These are phyloP conservation scores for Polyergus mexicanus DNA, from an alignment of 1,140 invertebrate genomes.

Conservation along the genomic window DNA sequence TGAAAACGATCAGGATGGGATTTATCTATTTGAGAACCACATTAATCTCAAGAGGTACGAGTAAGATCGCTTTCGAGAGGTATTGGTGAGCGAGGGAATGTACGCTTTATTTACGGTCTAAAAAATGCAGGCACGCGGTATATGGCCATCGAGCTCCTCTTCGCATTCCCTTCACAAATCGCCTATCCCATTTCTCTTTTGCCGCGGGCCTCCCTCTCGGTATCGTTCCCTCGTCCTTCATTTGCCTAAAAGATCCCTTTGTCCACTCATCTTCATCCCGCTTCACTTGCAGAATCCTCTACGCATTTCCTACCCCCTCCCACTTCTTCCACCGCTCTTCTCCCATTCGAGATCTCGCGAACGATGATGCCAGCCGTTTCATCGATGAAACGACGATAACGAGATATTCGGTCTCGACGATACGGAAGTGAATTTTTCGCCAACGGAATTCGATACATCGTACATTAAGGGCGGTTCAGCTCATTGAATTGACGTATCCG, in stretches of 20 bases:
- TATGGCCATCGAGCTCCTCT: slow-evolving; percentile 66
- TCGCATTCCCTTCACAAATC: slow-evolving; percentile 44
- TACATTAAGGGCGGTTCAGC: slow-evolving; percentile 46
- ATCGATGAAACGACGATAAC: slow-evolving; percentile 62
- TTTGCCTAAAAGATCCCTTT: slow-evolving; percentile 78
- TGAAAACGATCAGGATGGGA: slow-evolving; percentile 58
- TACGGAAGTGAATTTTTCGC: slow-evolving; percentile 63
- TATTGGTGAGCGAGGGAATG: slow-evolving; percentile 34
- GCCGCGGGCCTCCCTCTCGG: slow-evolving; percentile 63
- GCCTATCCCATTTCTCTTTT: slow-evolving; percentile 76
- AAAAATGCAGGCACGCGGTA: slow-evolving; percentile 72
- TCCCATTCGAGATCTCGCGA: slow-evolving; percentile 34
- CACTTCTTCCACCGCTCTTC: not conserved
- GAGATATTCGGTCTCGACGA: slow-evolving; percentile 60
- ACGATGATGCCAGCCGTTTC: slow-evolving; percentile 58
- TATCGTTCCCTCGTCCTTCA: slow-evolving; percentile 75
- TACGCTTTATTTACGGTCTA: slow-evolving; percentile 74
- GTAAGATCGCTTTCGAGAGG: slow-evolving; percentile 68
- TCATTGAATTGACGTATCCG: slow-evolving; percentile 60
- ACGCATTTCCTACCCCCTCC: slow-evolving; percentile 17
- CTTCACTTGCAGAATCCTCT: slow-evolving; percentile 65
- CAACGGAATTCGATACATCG: slow-evolving; percentile 59
- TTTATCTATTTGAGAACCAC: slow-evolving; percentile 71
- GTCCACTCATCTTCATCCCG: slow-evolving; percentile 75
- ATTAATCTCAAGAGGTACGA: slow-evolving; percentile 43